These are phyloP conservation scores for Oreochromis tanganicae DNA, from an alignment of 2,113 vertebrate genomes.

Conservation along the genomic window DNA sequence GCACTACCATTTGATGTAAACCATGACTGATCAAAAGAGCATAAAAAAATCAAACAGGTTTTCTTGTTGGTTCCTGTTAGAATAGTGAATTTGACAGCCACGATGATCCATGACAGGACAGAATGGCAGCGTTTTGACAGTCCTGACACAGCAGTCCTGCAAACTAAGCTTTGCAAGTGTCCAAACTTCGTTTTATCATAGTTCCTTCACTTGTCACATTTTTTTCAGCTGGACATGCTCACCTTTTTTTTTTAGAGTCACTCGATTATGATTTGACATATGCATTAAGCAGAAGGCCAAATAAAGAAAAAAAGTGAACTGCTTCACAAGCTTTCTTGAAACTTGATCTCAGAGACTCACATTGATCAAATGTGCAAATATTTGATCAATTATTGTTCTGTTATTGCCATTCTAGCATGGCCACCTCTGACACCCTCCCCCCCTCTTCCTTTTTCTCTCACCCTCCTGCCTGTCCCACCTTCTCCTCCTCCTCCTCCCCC, in stretches of 20 bases:
- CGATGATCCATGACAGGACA: neutral
- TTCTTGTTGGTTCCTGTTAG: neutral
- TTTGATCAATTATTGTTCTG: neutral
- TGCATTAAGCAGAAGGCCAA: neutral
- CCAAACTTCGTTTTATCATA: neutral
- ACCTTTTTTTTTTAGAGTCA: neutral
- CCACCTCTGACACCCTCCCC: neutral
- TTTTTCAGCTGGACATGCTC: neutral
- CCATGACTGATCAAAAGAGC: neutral
- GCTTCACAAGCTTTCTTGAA: neutral
- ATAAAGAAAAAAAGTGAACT: neutral
- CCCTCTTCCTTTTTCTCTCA: neutral
- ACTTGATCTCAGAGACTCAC: neutral
- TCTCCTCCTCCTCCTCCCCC: neutral
- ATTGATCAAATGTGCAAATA: neutral
- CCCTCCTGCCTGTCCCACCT: neutral
- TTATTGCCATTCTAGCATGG: conserved; percentile 44
- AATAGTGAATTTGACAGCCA: neutral
- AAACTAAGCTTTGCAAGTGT: neutral
- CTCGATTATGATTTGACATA: neutral
- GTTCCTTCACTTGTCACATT: neutral
- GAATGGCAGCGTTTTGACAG: neutral
- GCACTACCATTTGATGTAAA: neutral
- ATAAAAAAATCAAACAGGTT: neutral
- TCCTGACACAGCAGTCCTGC: neutral